Conservation (phyloP, 2,888 invertebrate genomes). For the Apocheima hispidaria region DNA sequence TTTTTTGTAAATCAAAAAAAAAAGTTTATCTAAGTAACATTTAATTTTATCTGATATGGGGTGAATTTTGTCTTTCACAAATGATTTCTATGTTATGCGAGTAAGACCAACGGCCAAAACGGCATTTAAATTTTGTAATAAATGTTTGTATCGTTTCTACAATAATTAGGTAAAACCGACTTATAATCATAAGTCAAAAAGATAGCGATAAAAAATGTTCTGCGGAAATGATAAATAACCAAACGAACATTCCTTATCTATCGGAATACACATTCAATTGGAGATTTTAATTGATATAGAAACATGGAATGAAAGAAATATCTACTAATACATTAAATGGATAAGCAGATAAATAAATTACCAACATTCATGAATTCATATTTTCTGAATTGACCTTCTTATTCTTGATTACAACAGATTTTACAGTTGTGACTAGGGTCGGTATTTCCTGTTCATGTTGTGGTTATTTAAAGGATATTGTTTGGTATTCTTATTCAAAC, state of each 20-base stretch:
- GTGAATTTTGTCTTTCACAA: too few relatives aligned
- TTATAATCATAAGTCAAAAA: slow-evolving; percentile 37
- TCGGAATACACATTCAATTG: background rate
- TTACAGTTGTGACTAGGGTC: too few relatives aligned
- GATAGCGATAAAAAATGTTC: slow-evolving; percentile 11
- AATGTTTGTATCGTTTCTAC: background rate
- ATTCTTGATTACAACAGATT: background rate
- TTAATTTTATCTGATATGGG: too few relatives aligned
- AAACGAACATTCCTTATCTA: slow-evolving; percentile 2
- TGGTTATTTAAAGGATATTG: too few relatives aligned
- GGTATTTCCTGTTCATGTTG: too few relatives aligned
- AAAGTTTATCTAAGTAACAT: too few relatives aligned
- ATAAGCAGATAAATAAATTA: slow-evolving; percentile 4
- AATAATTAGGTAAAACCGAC: slow-evolving; percentile 4
- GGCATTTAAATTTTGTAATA: too few relatives aligned
- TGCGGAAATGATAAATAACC: background rate
- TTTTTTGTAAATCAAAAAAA: too few relatives aligned
- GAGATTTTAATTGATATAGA: slow-evolving; percentile 1
- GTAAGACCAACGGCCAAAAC: too few relatives aligned
- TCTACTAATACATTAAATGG: background rate
- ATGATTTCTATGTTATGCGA: too few relatives aligned
- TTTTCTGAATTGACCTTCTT: background rate
- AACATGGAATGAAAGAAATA: background rate
- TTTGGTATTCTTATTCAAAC: too few relatives aligned
- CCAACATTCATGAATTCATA: background rate